These are phyloP conservation scores for Choloepus hoffmanni DNA, from an alignment of 2,113 vertebrate genomes.

Conservation along the genomic window DNA sequence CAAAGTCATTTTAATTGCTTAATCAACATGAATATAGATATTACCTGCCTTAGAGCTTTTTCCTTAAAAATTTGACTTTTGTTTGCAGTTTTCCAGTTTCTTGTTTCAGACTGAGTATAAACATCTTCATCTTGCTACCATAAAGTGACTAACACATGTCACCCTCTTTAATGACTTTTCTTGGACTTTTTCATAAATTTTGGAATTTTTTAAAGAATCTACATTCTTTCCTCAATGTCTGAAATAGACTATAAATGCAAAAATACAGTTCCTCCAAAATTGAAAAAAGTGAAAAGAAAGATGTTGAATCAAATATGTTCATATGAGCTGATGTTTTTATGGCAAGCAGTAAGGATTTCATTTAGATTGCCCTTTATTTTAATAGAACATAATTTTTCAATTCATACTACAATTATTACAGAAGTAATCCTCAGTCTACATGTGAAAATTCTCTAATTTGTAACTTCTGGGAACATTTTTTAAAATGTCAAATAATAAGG, in stretches of 20 bases:
- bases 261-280: neutral
- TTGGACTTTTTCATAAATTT: neutral
- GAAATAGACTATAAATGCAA: neutral
- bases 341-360: neutral
- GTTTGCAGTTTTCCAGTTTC: neutral
- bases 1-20: neutral
- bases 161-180: neutral
- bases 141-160: neutral
- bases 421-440: neutral
- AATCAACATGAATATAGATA: neutral
- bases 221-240: neutral
- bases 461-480: neutral
- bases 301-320: neutral
- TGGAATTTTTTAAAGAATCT: neutral
- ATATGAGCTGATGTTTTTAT: neutral
- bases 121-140: neutral
- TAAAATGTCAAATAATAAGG: conserved; percentile 1
- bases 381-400: neutral
- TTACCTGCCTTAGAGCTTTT: neutral
- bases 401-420: neutral
- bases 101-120: neutral
- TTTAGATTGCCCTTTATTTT: conserved; percentile 19
- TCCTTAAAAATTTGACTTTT: neutral
- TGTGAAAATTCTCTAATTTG: conserved; percentile 17
- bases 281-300: conserved; percentile 34